A percentile compares a stretch with the other conserved stretches of the same genome.
Evolutionary conservation across 2,113 vertebrate genomes (phyloP).

Genomic region (Otus sunia): DNA sequence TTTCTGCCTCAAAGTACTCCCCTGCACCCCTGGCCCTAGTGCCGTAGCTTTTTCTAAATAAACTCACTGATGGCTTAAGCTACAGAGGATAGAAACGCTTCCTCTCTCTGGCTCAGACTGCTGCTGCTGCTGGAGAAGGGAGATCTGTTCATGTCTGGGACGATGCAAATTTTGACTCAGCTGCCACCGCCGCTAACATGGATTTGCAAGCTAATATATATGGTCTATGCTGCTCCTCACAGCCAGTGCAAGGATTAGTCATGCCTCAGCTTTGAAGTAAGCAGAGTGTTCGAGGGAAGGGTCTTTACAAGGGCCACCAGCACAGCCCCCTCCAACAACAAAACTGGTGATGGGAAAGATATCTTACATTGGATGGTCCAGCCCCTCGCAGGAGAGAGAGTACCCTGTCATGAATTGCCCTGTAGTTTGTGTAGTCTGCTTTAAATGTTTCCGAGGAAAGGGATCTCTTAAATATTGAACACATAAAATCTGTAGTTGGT

Average conservation of each 20-base stretch:
- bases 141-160: background rate
- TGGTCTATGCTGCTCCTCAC: background rate
- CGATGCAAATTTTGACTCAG: background rate
- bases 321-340: background rate
- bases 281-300: background rate
- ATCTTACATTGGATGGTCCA: background rate
- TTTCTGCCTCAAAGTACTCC: background rate
- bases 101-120: background rate
- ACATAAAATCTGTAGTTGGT: background rate
- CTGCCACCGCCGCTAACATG: background rate
- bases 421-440: background rate
- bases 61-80: background rate
- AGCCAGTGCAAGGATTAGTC: background rate
- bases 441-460: background rate
- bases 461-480: background rate
- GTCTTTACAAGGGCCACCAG: background rate
- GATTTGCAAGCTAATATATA: background rate
- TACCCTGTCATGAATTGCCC: accelerated
- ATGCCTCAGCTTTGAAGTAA: background rate
- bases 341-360: background rate
- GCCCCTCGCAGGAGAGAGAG: background rate
- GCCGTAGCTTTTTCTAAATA: background rate
- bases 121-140: background rate
- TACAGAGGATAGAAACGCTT: background rate
- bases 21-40: background rate